Evolutionary conservation across 2,888 invertebrate species (phyloP), one percentile per base, ranked within the genome.

Genomic region (Phrixothrix hirtus): DNA sequence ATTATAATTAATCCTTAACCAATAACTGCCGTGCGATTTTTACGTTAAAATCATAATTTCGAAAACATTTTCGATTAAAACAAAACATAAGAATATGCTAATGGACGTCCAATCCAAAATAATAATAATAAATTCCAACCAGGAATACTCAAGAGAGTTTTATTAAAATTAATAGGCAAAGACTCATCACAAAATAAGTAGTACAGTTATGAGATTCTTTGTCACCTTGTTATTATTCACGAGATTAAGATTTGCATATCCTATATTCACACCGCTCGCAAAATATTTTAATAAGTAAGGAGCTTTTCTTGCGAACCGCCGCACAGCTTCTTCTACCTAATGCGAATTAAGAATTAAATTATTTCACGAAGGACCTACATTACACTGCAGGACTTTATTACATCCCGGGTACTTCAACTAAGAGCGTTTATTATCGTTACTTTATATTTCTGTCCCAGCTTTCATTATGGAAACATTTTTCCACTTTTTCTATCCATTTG

Each of bases 171-270:
- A 47, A 38, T 47, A 21, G 32, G 31, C 7, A 15, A 30, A 32
- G 38, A 39, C 29, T 41, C 48, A 48, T 48, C 41, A 17, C 36
- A 37, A 51, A 55, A 45, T 55, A 55, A 55, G 45, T 52, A 54
- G 46, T 50, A 47, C 47, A 52, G 50, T 45, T 57, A 49, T 47
- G 43, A 57, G 46, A 55, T 50, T 57, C 51, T 46, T 47, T 50
- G 55, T 55, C 51, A 47, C 39, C 45, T 55, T 53, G 57, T 53
- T 57, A 57, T 57, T 58, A 55, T 58, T 58, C 55, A 46, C 43
- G 49, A 56, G 55, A 58, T 58, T 58, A 58, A 49, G 52, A 58
- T 58, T 58, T 58, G 58, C 58, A 58, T 58, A 58, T 52, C 55
- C 51, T 53, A 53, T 58, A 58, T 48, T 58, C 49, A 38, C 46